These are phyloP conservation scores for Chironomus tepperi DNA, from an alignment of 1,140 invertebrate species.

Conservation along the genomic window DNA sequence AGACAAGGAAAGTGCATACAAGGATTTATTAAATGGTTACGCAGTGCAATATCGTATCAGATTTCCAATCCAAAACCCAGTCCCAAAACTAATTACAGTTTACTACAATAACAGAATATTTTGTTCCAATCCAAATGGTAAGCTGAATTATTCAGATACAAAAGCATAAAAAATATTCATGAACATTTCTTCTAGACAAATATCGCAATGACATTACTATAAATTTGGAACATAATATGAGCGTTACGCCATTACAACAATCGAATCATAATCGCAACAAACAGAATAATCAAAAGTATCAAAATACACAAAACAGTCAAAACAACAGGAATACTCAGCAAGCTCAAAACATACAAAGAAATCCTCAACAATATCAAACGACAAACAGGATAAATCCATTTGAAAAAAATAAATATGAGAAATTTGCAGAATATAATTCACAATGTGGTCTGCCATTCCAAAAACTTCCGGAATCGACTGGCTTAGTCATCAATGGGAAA, in stretches of 20 bases:
- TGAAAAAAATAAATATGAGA: neutral
- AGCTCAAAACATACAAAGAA: neutral
- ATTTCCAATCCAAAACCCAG: constrained; percentile 32
- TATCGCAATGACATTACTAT: neutral
- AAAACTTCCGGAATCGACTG: neutral
- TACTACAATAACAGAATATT: constrained; percentile 32
- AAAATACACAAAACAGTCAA: too few relatives aligned
- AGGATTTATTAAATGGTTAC: constrained; percentile 28
- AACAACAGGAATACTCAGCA: neutral
- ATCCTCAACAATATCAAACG: neutral
- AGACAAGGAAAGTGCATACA: constrained; percentile 29
- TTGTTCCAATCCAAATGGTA: constrained; percentile 30
- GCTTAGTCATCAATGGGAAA: constrained; percentile 34
- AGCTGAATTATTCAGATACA: neutral
- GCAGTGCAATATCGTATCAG: constrained; percentile 33
- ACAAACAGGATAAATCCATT: neutral
- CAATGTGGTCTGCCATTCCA: neutral
- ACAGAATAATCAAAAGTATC: too few relatives aligned
- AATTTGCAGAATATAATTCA: neutral
- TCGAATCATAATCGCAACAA: too few relatives aligned
- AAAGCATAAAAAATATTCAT: neutral
- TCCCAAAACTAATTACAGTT: constrained; percentile 32
- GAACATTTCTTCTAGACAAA: neutral
- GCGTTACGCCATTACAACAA: too few relatives aligned
- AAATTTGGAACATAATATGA: constrained; percentile 2